phyloP scores from a whole-genome alignment of 1,140 invertebrate genomes.

The Atta cephalotes region DNA sequence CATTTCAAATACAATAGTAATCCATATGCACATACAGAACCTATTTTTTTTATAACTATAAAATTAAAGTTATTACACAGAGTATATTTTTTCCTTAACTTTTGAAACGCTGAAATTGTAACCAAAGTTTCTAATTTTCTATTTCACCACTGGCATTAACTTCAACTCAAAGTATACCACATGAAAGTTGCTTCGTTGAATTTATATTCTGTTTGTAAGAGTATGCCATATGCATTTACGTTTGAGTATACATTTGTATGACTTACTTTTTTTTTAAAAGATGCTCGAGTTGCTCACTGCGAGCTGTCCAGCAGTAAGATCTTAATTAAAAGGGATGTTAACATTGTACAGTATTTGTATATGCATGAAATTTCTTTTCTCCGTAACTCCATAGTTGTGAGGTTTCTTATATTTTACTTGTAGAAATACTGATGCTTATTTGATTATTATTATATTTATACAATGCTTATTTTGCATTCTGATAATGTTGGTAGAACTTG shows the following conservation, averaged over 20 bases:
- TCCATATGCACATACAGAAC: neutral
- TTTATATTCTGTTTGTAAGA: slow-evolving; percentile 27
- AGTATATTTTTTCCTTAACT: neutral
- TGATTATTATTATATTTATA: slow-evolving; percentile 1
- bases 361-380: slow-evolving; percentile 7
- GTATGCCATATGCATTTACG: slow-evolving; percentile 5
- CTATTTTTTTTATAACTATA: neutral
- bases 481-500: neutral
- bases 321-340: slow-evolving; percentile 36
- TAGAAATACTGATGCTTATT: slow-evolving; percentile 2
- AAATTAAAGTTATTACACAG: neutral
- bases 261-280: slow-evolving; percentile 20
- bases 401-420: neutral
- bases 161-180: slow-evolving; percentile 24
- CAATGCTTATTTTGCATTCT: slow-evolving; percentile 6
- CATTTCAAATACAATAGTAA: neutral
- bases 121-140: slow-evolving; percentile 32
- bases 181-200: slow-evolving; percentile 11
- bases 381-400: neutral
- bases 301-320: neutral
- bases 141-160: slow-evolving; percentile 13
- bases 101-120: neutral
- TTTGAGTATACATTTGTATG: slow-evolving; percentile 3
- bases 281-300: neutral
- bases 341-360: slow-evolving; percentile 15